Conservation (phyloP, 1,140 invertebrate species). For the Neuroterus valhalla region DNA sequence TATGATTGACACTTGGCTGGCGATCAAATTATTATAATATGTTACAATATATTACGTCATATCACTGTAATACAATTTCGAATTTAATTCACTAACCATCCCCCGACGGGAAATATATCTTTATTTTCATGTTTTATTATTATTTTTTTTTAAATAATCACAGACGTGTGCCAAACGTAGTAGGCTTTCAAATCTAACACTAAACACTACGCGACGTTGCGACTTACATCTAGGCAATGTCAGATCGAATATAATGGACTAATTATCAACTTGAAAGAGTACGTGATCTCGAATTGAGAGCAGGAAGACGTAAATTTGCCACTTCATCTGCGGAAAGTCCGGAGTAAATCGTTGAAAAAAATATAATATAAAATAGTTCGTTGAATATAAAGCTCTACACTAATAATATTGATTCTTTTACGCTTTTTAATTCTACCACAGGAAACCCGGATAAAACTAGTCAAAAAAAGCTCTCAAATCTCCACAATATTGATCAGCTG, state of each 20-base stretch:
- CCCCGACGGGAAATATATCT: slow-evolving; percentile 17
- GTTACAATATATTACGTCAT: slow-evolving; percentile 23
- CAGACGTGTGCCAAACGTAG: slow-evolving; percentile 61
- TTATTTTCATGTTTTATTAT: slow-evolving; percentile 41
- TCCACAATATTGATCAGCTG: no score
- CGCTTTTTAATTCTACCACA: no score
- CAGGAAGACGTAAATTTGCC: slow-evolving; percentile 51
- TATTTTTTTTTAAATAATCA: slow-evolving; percentile 59
- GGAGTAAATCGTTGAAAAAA: no score
- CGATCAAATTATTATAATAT: slow-evolving; percentile 20
- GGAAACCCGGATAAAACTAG: no score
- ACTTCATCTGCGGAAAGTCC: slow-evolving; percentile 20
- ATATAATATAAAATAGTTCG: no score
- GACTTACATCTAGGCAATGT: slow-evolving; percentile 19
- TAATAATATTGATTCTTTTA: no score
- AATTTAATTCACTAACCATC: slow-evolving; percentile 28
- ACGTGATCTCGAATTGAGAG: slow-evolving; percentile 29
- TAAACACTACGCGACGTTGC: slow-evolving; percentile 42
- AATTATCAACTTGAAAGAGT: background rate
- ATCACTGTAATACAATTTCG: slow-evolving; percentile 29
- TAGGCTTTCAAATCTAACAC: slow-evolving; percentile 56
- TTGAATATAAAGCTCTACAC: no score
- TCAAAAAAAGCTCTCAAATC: no score
- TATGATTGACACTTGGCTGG: slow-evolving; percentile 19
- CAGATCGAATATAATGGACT: slow-evolving; percentile 30